These are phyloP conservation scores for Macrosiphum euphorbiae DNA, from an alignment of 2,888 invertebrate species.

Conservation along the genomic window DNA sequence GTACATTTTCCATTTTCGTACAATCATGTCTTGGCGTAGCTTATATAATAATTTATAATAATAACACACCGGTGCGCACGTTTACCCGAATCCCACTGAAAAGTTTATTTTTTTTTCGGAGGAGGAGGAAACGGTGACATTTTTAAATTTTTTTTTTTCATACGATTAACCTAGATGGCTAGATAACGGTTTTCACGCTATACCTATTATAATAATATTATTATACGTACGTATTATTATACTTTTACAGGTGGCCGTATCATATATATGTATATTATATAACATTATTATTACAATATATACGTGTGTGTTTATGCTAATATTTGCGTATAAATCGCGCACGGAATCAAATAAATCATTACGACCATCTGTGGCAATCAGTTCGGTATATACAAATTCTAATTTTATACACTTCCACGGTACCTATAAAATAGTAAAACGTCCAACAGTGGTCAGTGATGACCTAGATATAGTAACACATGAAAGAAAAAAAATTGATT, in stretches of 20 bases:
- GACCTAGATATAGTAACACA: neutral
- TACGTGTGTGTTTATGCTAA: slow-evolving; percentile 2
- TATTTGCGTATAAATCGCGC: slow-evolving; percentile 16
- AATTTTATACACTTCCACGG: neutral
- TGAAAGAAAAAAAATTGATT: neutral
- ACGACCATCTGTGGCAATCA: slow-evolving; percentile 9
- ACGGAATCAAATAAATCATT: slow-evolving; percentile 36
- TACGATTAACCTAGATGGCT: neutral
- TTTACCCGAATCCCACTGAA: neutral
- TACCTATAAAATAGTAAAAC: neutral
- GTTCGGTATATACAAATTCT: slow-evolving; percentile 13
- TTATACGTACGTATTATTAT: neutral
- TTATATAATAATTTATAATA: neutral
- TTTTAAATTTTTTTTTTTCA: neutral
- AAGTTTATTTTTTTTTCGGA: neutral
- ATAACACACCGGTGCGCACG: neutral
- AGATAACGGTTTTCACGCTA: slow-evolving; percentile 1
- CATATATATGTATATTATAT: neutral
- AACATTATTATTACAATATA: neutral
- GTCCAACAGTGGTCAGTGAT: neutral
- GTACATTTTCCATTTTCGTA: neutral
- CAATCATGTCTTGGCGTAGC: neutral
- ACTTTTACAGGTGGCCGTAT: slow-evolving; percentile 3
- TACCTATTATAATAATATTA: slow-evolving; percentile 12
- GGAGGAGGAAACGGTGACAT: neutral